Evolutionary conservation across 2,797 vertebrate species (phyloP), one percentile per base, ranked within the genome.

Genomic region (Parambassis ranga): DNA sequence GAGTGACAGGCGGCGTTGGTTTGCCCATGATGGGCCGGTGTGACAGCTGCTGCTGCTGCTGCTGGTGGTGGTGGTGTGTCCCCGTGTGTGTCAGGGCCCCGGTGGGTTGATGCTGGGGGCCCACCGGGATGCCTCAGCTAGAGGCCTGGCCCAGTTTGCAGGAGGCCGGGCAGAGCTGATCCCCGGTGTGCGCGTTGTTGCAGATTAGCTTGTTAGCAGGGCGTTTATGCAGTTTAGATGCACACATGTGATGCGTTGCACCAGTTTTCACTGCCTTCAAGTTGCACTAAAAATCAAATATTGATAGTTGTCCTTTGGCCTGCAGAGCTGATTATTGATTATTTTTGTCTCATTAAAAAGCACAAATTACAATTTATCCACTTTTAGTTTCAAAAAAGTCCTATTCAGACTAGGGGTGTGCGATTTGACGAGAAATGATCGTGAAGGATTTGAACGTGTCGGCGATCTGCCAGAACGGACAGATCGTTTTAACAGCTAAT

Each of bases 1-100:
- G 91, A 92, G 76, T 93, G 92, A 92, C 92, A 92, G 91, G 87
- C 85, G 50, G 81, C 85, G 84, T 89, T 83, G 83, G 84, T 85
- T 62, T 41, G 84, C 70, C 75, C 30, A 52, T 47, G 86, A 85
- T 58, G 86, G 86, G 83, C 68, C 64, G 59, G 75, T 36, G 68
- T 71, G 89, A 90, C 90, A 91, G 87, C 82, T 88, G 89, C 37
- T 55, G 56, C 47, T 66, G 59, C 66, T 58, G 22, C 53, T 38
- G 44, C 18, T 48, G 71, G 26, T 50, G 50, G n/a, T n/a, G n/a
- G n/a, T n/a, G n/a, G n/a, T n/a, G 27, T 57, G 36, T 20, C 50
- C 55, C 48, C 57, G 13, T 27, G 68, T 61, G 27, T 52, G n/a
- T n/a, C 1, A 6, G 63, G 74, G 41, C 4, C 74, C 50, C 10